Percentiles rank a stretch among this genome's conserved stretches.
Evolutionary conservation across 2,797 vertebrate genomes (phyloP).

Genomic region (Pterois miles): DNA sequence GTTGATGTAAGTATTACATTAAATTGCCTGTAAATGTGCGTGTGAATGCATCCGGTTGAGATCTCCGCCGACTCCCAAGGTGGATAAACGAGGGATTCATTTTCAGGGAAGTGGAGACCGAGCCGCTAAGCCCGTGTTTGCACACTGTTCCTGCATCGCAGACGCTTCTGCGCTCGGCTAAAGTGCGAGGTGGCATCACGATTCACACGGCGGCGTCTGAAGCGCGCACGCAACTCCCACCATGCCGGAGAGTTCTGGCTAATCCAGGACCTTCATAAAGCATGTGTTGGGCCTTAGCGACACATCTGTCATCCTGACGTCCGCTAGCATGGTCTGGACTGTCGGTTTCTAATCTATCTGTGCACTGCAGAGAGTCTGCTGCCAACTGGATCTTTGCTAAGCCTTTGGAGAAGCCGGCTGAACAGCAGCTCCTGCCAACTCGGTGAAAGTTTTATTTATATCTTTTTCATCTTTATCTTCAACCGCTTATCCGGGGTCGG

Average conservation of each 20-base stretch:
- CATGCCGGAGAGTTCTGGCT: slow-evolving; percentile 55
- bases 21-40: slow-evolving; percentile 64
- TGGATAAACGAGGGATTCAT: slow-evolving; percentile 42
- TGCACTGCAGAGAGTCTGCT: slow-evolving; percentile 68
- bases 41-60: slow-evolving; percentile 2
- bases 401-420: slow-evolving; percentile 63
- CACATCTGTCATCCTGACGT: slow-evolving; percentile 78
- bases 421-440: slow-evolving; percentile 61
- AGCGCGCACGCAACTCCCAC: slow-evolving; percentile 39
- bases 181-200: slow-evolving; percentile 45
- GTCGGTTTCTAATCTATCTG: slow-evolving; percentile 76
- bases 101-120: background rate
- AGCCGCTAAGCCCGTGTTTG: slow-evolving; percentile 23
- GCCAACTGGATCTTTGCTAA: slow-evolving; percentile 76
- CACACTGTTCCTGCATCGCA: slow-evolving; percentile 34
- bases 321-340: slow-evolving; percentile 65
- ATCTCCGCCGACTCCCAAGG: slow-evolving; percentile 3
- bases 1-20: slow-evolving; percentile 58
- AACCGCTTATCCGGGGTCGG: too few species aligned
- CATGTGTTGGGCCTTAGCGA: slow-evolving; percentile 73
- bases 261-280: slow-evolving; percentile 77
- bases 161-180: slow-evolving; percentile 20
- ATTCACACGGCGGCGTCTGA: slow-evolving; percentile 35
- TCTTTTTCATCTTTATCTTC: too few species aligned
- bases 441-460: slow-evolving; percentile 66